A percentile compares a stretch with the other conserved stretches of the same genome.
Evolutionary conservation across 1,140 invertebrate species (phyloP).

Genomic region (Artemia franciscana): DNA sequence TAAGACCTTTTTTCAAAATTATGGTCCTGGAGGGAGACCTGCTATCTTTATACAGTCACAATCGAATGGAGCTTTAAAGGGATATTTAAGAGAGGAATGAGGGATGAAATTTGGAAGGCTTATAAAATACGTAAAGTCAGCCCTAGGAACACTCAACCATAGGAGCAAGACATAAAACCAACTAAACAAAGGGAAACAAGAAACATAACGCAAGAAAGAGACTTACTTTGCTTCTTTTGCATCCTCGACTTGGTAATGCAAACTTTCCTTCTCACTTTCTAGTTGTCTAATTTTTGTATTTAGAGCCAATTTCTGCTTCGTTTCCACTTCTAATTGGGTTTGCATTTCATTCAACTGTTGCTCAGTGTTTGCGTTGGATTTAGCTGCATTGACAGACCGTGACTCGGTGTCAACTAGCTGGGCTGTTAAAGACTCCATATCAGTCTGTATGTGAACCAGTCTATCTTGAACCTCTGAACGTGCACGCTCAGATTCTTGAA

Average conservation of each 20-base stretch:
- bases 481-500: constrained; percentile 8
- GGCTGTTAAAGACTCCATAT: constrained; percentile 34
- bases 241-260: constrained; percentile 82
- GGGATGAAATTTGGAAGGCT: too few relatives aligned
- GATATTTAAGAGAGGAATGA: too few relatives aligned
- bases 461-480: constrained; percentile 45
- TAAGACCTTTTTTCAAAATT: too few relatives aligned
- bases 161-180: too few relatives aligned
- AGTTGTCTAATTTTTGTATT: constrained; percentile 64
- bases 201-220: too few relatives aligned
- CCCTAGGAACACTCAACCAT: too few relatives aligned
- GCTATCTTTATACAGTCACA: too few relatives aligned
- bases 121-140: too few relatives aligned
- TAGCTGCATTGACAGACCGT: constrained; percentile 41
- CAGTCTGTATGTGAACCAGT: constrained; percentile 30
- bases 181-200: neutral
- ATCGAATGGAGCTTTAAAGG: too few relatives aligned
- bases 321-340: constrained; percentile 78
- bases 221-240: constrained; percentile 56
- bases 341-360: constrained; percentile 52
- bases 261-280: constrained; percentile 67
- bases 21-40: too few relatives aligned
- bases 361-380: constrained; percentile 51
- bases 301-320: constrained; percentile 65
- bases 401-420: constrained; percentile 66